A percentile compares a stretch with the other conserved stretches of the same genome.
phyloP scores from a whole-genome alignment of 1,140 invertebrate genomes.

The Aradophagus sp. region DNA sequence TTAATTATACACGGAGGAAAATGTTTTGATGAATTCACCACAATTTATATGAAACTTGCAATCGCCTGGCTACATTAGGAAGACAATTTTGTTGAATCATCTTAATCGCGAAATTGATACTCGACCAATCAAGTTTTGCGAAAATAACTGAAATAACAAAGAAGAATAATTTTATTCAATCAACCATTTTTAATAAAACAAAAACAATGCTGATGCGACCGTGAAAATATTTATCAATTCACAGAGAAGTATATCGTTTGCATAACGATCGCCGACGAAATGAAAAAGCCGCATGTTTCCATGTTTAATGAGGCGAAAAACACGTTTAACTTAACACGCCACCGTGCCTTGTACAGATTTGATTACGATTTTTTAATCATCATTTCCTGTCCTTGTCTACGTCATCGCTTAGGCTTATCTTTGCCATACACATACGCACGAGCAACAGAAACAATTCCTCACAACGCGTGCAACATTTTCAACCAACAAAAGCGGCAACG shows the following conservation, averaged over 20 bases:
- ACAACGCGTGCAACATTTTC: no score
- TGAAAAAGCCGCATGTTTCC: conserved; percentile 5
- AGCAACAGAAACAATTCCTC: no score
- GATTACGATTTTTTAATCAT: background rate
- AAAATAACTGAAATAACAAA: no score
- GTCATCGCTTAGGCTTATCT: no score
- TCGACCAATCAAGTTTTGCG: no score
- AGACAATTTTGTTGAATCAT: no score
- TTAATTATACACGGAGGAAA: conserved; percentile 36
- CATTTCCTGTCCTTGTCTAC: background rate
- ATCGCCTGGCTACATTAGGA: no score
- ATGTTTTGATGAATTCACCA: conserved; percentile 36
- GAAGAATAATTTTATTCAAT: no score
- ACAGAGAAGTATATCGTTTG: conserved; percentile 28
- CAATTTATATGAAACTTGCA: conserved; percentile 45
- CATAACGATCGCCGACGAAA: conserved; percentile 27
- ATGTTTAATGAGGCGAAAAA: conserved; percentile 28
- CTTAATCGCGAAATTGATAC: no score
- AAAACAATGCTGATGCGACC: conserved; percentile 41
- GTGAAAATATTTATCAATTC: conserved; percentile 34
- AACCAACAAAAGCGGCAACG: no score
- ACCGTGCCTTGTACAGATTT: background rate
- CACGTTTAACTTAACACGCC: conserved; percentile 2
- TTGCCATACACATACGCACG: no score
- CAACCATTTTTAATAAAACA: no score